Evolutionary conservation across 2,888 invertebrate species (phyloP), one percentile per base, ranked within the genome.

Genomic region (Leptogaster cylindrica): DNA sequence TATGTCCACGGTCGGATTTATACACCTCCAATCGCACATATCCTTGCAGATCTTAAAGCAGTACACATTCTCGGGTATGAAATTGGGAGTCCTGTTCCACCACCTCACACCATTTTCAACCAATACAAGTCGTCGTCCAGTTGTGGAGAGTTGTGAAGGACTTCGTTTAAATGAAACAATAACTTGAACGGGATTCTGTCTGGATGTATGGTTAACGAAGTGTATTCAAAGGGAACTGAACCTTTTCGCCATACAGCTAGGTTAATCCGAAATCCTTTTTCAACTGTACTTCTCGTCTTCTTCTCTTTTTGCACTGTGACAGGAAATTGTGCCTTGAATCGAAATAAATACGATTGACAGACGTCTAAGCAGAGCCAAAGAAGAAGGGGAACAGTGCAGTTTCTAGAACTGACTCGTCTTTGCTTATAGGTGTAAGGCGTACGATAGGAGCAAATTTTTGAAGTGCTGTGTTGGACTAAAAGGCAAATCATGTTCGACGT

Each of bases 401-500:
- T 46, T 23, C 16, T 12, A 20, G 20, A 20, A 46, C 25, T 14
- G 28, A 25, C 3, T 14, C 14, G 27, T 20, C 16, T n/a, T 16
- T n/a, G 8, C n/a, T n/a, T n/a, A n/a, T n/a, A 5, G 18, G 18
- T 2, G 8, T 31, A 23, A 12, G 18, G 20, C 25, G 16, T 46
- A 16, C 25, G 20, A n/a, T 46, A 16, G 6, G 50, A 50, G 14
- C 28, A 50, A 55, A 44, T 44, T 44, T 44, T 16, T 61, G 8
- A 61, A 44, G 28, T 44, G 41, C 16, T 28, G 28, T 61, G 44
- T 61, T 16, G 28, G 61, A 61, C 44, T 61, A 61, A 61, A 61
- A 61, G 61, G 61, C 61, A 61, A 61, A 61, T 61, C 61, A 41
- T 61, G 61, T 61, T 61, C 44, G 44, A 44, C 61, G 27, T 61